Evolutionary conservation across 2,888 invertebrate species (phyloP), one percentile per base, ranked within the genome.

Genomic region (Augiades crinisus): DNA sequence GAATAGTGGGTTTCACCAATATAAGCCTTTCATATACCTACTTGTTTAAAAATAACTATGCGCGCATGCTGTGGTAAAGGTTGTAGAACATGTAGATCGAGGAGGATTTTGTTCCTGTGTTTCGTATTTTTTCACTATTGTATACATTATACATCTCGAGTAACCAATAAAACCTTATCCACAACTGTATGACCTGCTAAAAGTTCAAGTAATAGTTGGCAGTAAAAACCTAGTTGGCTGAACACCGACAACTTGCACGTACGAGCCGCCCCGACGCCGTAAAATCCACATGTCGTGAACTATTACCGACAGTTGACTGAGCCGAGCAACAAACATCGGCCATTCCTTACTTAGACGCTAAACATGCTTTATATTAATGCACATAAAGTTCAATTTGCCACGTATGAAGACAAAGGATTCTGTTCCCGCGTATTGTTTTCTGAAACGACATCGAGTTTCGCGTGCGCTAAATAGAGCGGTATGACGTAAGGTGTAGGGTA

Each of bases 291-390:
- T 43, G 34, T 36, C 50, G 43, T 30, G 50, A 36, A 36, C 50
- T 50, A 43, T 50, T 43, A 50, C 49, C 27, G 22, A 19, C 49
- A 44, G 14, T 50, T 37, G 50, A 50, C 50, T 21, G 43, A 50
- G 43, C 30, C n/a, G 43, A 13, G 43, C 16, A 34, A 36, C 41
- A 50, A 41, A 50, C 30, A 19, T 30, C 17, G 37, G 3, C 12
- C 43, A 30, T 37, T 30, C 27, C 5, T 31, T 16, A 16, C 6
- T 36, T 31, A 17, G 27, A n/a, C 17, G 1, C 8, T 22, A 12
- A n/a, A 7, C 19, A 19, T 4, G 24, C 40, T 34, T 49, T 33
- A 24, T 22, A 30, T 5, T 31, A 2, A 27, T 10, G 5, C 5
- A 2, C 5, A 44, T 51, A 51, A 30, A 37, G 36, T 37, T 37